Base-by-base conservation (phyloP, 1,140 invertebrate genomes). In the Caenorhabditis latens region DNA sequence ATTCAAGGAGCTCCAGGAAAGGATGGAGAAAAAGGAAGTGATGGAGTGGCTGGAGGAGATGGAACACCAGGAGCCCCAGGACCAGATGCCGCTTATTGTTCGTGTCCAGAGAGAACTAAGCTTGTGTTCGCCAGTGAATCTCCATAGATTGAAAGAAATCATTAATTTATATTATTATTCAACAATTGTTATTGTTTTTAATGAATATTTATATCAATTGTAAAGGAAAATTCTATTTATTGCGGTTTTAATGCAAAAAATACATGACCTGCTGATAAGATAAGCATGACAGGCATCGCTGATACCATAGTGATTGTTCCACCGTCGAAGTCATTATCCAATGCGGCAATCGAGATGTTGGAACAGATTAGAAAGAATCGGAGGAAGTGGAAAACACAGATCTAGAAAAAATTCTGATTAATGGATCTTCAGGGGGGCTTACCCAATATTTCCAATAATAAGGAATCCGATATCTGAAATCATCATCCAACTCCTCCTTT, bases 1-100 rank as follows among this genome's bases (percentile, higher is more conserved):
- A 85, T 85, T 53, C 63, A 71, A 75, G 90, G 90, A 84, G 48
- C 82, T 67, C 61, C 84, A 50, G 87, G 88, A 57, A 43, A 82
- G 24, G 24, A 53, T 83, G 84, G 79, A 67, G 63, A 71, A 13
- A 67, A 83, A 16, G 86, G 84, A 58, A 32, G 21, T n/a, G 57
- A 65, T 67, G 63, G 63, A 65, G 40, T 75, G 55, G 86, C 42
- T 61, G 88, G 46, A 84, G 3, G 42, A 13, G 61, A 83, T 50
- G 84, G 79, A 67, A 14, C 53, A 14, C 79, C 71, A 40, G 84
- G 79, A 86, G 48, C 53, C 7, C 71, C 14, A 21, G 86, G 86
- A 79, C 71, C 57, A 58, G 86, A 87, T 87, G 86, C 86, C 40
- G 79, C 86, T 13, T 87, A 87, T 46, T 87, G 86, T 53, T 46